phyloP scores from a whole-genome alignment of 2,797 vertebrate species.

The Odontamblyopus lacepedii region DNA sequence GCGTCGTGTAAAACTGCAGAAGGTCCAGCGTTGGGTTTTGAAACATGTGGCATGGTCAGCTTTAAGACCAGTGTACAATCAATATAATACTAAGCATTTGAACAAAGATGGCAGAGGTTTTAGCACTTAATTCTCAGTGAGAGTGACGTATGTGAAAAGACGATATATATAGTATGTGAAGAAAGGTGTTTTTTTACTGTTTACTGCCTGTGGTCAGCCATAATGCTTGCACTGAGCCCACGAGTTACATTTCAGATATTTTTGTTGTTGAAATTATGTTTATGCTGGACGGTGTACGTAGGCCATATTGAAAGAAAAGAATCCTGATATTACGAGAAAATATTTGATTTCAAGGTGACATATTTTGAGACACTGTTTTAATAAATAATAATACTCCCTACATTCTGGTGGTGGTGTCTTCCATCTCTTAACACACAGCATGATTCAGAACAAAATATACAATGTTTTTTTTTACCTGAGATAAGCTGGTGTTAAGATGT shows the following conservation, averaged over 20 bases:
- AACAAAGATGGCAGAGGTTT: slow-evolving; percentile 20
- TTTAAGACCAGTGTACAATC: slow-evolving; percentile 46
- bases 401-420: not conserved
- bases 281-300: slow-evolving; percentile 2
- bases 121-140: slow-evolving; percentile 44
- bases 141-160: slow-evolving; percentile 28
- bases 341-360: not conserved
- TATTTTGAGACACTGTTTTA: slow-evolving; percentile 14
- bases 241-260: slow-evolving; percentile 49
- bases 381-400: slow-evolving; percentile 2
- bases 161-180: slow-evolving; percentile 32
- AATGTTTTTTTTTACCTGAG: too few relatives aligned
- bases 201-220: slow-evolving; percentile 59
- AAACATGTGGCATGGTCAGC: slow-evolving; percentile 40
- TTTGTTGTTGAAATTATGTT: slow-evolving; percentile 35
- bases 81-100: slow-evolving; percentile 29
- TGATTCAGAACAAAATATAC: too few relatives aligned
- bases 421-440: not conserved
- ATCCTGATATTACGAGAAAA: slow-evolving; percentile 1
- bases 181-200: slow-evolving; percentile 49
- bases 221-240: slow-evolving; percentile 64
- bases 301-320: slow-evolving; percentile 4
- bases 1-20: slow-evolving; percentile 25
- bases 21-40: slow-evolving; percentile 33
- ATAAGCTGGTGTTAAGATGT: too few relatives aligned